Evolutionary conservation across 2,888 invertebrate species (phyloP).

Genomic region (Julus scandinavius): DNA sequence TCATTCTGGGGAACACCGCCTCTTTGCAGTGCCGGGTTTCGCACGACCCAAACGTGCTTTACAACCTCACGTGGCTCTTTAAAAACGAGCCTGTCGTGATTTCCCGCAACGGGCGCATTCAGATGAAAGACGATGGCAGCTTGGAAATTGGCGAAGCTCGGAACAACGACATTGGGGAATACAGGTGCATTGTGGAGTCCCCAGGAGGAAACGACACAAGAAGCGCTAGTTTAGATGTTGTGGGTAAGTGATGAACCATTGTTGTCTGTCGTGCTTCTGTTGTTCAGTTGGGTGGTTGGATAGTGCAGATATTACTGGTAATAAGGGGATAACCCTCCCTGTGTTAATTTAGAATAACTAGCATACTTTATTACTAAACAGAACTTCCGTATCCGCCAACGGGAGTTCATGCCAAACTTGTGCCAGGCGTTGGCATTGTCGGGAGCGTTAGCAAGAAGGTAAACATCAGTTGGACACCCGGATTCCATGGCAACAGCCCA

Average conservation of each 20-base stretch:
- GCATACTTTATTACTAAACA: conserved; percentile 61
- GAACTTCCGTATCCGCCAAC: conserved; percentile 95
- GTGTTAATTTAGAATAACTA: too few species aligned
- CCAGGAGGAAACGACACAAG: conserved; percentile 94
- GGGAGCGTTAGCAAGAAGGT: conserved; percentile 71
- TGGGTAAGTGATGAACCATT: conserved; percentile 67
- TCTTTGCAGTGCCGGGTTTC: conserved; percentile 94
- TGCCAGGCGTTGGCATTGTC: conserved; percentile 70
- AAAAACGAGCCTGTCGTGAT: conserved; percentile 72
- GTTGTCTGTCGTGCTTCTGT: background rate
- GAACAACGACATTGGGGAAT: conserved; percentile 92
- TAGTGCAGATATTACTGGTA: background rate
- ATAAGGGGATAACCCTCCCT: too few species aligned
- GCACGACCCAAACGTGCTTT: conserved; percentile 87
- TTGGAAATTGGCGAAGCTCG: conserved; percentile 88
- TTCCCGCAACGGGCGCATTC: conserved; percentile 60
- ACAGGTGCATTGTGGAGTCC: conserved; percentile 87
- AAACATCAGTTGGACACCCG: conserved; percentile 93
- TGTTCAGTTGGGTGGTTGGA: background rate
- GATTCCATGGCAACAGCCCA: conserved; percentile 97
- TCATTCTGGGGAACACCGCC: conserved; percentile 91
- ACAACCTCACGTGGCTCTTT: conserved; percentile 88
- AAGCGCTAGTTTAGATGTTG: conserved; percentile 83
- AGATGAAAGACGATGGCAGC: conserved; percentile 79
- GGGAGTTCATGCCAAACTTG: conserved; percentile 78